Percentiles rank a stretch among this genome's conserved stretches.
These are phyloP conservation scores for Triplophysa bombifrons DNA, from an alignment of 2,797 vertebrate genomes.

Conservation along the genomic window DNA sequence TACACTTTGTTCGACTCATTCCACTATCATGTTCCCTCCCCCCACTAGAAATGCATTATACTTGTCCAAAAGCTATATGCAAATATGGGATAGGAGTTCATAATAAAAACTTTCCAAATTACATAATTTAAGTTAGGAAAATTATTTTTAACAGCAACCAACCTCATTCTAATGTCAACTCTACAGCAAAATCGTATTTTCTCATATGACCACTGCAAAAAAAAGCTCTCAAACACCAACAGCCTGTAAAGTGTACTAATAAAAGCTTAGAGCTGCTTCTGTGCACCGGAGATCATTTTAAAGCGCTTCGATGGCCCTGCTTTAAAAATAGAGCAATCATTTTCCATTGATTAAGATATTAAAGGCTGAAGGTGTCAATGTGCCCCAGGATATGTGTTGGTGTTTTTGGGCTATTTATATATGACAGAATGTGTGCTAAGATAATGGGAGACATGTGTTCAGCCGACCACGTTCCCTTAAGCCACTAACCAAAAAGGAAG, in stretches of 20 bases:
- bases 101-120: too few relatives aligned
- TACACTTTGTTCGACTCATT: too few relatives aligned
- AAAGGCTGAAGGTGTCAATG: constrained; percentile 42
- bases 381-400: constrained; percentile 44
- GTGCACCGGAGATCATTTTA: constrained; percentile 10
- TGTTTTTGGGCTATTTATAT: constrained; percentile 58
- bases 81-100: too few relatives aligned
- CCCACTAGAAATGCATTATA: too few relatives aligned
- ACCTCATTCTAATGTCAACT: background rate
- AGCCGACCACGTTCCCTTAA: constrained; percentile 38
- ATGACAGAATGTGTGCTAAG: constrained; percentile 50
- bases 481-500: constrained; percentile 41
- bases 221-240: background rate
- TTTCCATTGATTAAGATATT: constrained; percentile 10
- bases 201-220: background rate
- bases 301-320: background rate
- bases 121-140: too few relatives aligned
- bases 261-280: background rate
- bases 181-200: background rate
- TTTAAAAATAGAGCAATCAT: constrained; percentile 21
- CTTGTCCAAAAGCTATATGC: too few relatives aligned
- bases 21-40: too few relatives aligned
- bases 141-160: background rate
- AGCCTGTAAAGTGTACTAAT: constrained; percentile 4
- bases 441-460: constrained; percentile 51